These are phyloP conservation scores for Hecatera dysodea DNA, from an alignment of 2,888 invertebrate genomes.

Conservation along the genomic window DNA sequence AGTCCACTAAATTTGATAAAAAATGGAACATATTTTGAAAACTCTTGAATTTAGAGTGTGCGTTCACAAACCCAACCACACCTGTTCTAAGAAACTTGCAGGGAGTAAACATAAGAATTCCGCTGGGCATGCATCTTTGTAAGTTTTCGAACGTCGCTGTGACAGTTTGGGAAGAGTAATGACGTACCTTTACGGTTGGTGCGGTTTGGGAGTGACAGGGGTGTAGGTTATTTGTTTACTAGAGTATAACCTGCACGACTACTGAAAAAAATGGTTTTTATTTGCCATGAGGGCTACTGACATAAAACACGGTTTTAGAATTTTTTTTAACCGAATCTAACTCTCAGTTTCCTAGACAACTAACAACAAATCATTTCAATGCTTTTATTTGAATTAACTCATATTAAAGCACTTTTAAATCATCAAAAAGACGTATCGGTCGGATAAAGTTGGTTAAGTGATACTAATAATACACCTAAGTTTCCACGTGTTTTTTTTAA, in stretches of 20 bases:
- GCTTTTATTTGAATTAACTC: too few relatives aligned
- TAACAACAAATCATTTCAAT: too few relatives aligned
- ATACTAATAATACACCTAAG: too few relatives aligned
- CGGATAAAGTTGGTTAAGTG: too few relatives aligned
- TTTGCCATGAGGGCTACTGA: too few relatives aligned
- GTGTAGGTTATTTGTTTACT: conserved; percentile 27
- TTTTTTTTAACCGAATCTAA: background rate
- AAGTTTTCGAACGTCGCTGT: conserved; percentile 68
- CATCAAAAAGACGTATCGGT: too few relatives aligned
- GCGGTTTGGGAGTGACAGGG: conserved; percentile 45
- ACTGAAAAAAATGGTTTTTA: background rate
- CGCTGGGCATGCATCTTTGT: conserved; percentile 71
- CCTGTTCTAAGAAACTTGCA: conserved; percentile 62
- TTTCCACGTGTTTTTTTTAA: too few relatives aligned
- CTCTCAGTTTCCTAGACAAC: too few relatives aligned
- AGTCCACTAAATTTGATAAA: conserved; percentile 2
- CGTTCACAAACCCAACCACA: conserved; percentile 54
- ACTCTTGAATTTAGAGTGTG: conserved; percentile 55
- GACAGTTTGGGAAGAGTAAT: conserved; percentile 73
- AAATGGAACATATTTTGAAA: conserved; percentile 35
- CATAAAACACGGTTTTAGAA: background rate
- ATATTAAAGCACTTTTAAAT: too few relatives aligned
- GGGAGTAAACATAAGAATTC: conserved; percentile 74
- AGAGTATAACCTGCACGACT: background rate
- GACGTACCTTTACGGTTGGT: conserved; percentile 70